Base-by-base conservation (phyloP, 2,888 invertebrate species). In the Meta bourneti region DNA sequence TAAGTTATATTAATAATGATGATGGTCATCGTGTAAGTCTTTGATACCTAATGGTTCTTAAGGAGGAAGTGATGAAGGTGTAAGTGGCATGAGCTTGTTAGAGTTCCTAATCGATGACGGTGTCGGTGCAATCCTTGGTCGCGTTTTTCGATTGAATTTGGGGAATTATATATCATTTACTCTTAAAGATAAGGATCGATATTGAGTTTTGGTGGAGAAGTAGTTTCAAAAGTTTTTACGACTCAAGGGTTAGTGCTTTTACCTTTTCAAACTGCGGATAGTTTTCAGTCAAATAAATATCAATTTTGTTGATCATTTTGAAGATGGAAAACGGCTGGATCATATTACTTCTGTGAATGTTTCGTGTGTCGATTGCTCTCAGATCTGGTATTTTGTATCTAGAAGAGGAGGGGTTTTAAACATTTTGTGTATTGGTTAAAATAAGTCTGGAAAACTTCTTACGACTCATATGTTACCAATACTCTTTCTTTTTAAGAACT, bases 1-100 rank as follows among this genome's bases (percentile, higher is more conserved):
- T 88, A 88, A 74, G 88, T 75, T 75, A 75, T 88, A 81, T 88
- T 81, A 88, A 88, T 88, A 88, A 74, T 88, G 81, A 79, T 87
- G 72, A 72, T 79, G 79, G 51, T 82, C 69, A 85, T 85, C 69
- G 80, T 88, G 88, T 71, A 88, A 88, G 81, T 34, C 80, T 88
- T 88, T 81, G 72, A 54, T 88, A 54, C 34, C 20, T 81, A 81
- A 81, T 88, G 80, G 88, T 19, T 75, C 72, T 16, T 61, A 34
- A 61, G n/a, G 61, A 9, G 61, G 74, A 61, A 61, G 75, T 34
- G 84, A 84, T 84, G 84, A 75, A 54, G 74, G 34, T 48, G 71
- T 82, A 82, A 82, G 82, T 84, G 74, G 84, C 34, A 16, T 84
- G 75, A 84, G 74, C 75, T 84, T 74, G 84, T 84, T 84, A 16